Base-by-base conservation (phyloP, 35 echinoderm and acorn worm genomes). In the Apostichopus parvimensis region DNA sequence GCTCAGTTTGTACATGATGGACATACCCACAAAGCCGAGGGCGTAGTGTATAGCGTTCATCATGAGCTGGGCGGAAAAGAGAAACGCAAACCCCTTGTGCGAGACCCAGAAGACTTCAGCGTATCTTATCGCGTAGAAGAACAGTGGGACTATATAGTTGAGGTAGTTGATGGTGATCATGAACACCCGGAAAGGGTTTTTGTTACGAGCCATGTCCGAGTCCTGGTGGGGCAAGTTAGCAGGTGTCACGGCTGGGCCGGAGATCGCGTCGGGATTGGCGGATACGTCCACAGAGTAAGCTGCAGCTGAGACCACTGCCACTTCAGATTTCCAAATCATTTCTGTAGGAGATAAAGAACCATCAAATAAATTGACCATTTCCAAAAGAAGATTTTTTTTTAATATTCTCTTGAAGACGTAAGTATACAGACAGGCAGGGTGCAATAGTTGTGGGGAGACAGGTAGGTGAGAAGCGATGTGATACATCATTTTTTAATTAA, bases 91-190 rank as follows among this genome's bases (percentile, higher is more conserved):
- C 6, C 94, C 94, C 61, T 95, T 98, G 75, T 98, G 96, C 62
- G 92, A 95, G 54, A 94, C 79, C 96, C 96, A 98, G 87, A 98
- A 98, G 23, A 94, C 94, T 58, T 98, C 96, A 5, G 94, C 96
- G 78, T 95, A 98, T 1, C 93, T 92, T 56, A 98, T 94, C 56
- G 92, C 96, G 70, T 98, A 98, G 45, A 98, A 82, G 78, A 98
- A 95, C 56, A 98, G 79, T 82, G 96, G 94, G 20, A 95, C 87
- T 15, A 95, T 79, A 25, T 98, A 98, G 70, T 98, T 98, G 57
- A 98, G 87, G 94, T 95, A 98, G 84, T 98, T 98, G 9, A 98
- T 94, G 9, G 96, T 98, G 26, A 98, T 91, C 92, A 98, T 94
- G 53, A 90, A 94, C 28, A 93, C 88, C 56, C 92, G 93, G 90